A percentile compares a stretch with the other conserved stretches of the same genome.
These are phyloP conservation scores for Stegastes partitus DNA, from an alignment of 2,113 vertebrate genomes.

Conservation along the genomic window DNA sequence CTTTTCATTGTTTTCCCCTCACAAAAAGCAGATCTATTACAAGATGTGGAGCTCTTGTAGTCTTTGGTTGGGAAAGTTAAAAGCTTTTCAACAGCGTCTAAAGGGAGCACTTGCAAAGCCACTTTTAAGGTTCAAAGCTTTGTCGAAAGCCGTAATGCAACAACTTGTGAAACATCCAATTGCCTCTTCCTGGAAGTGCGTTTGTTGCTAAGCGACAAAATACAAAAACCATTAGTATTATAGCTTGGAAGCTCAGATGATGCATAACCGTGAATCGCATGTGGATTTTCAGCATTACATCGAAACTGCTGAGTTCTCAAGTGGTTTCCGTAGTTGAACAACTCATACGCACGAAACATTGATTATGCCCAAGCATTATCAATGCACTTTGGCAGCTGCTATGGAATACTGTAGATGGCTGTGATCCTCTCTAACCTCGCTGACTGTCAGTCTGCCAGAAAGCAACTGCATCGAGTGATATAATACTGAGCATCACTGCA, in stretches of 20 bases:
- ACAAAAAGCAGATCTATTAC: slow-evolving; percentile 2
- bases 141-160: background rate
- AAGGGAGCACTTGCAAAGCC: slow-evolving; percentile 30
- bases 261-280: background rate
- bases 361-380: slow-evolving; percentile 55
- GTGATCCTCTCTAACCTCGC: slow-evolving; percentile 13
- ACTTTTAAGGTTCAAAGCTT: slow-evolving; percentile 8
- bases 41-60: background rate
- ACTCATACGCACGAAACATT: slow-evolving; percentile 26
- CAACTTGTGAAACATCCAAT: slow-evolving; percentile 17
- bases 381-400: slow-evolving; percentile 37
- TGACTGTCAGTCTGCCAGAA: slow-evolving; percentile 25
- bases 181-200: background rate
- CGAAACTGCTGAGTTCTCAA: slow-evolving; percentile 15
- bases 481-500: slow-evolving; percentile 12
- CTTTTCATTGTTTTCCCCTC: background rate
- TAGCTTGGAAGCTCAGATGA: slow-evolving; percentile 12
- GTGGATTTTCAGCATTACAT: background rate
- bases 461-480: slow-evolving; percentile 19
- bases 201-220: slow-evolving; percentile 37
- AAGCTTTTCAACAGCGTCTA: slow-evolving; percentile 35
- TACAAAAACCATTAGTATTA: slow-evolving; percentile 3
- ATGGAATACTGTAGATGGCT: slow-evolving; percentile 9
- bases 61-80: slow-evolving; percentile 6
- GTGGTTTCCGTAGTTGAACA: slow-evolving; percentile 24